These are phyloP conservation scores for Phaonia tiefii DNA, from an alignment of 2,888 invertebrate genomes.

Conservation along the genomic window DNA sequence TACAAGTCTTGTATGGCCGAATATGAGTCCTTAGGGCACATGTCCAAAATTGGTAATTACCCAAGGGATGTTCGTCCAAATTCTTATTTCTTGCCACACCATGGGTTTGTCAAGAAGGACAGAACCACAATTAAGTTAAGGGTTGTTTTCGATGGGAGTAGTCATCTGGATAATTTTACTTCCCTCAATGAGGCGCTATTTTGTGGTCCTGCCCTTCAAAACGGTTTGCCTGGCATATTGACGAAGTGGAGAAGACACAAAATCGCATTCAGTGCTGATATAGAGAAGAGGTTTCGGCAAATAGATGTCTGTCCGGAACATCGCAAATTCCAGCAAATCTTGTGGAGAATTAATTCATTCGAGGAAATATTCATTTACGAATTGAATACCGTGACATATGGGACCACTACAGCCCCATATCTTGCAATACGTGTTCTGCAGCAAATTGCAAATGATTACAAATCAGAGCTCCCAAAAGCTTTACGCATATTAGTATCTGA, in stretches of 20 bases:
- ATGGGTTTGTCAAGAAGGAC: constrained; percentile 53
- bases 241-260: too few relatives aligned
- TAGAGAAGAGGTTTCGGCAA: too few relatives aligned
- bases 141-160: constrained; percentile 55
- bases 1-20: constrained; percentile 41
- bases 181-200: constrained; percentile 54
- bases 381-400: constrained; percentile 57
- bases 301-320: too few relatives aligned
- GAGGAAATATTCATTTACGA: constrained; percentile 54
- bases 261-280: too few relatives aligned
- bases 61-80: constrained; percentile 2
- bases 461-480: constrained; percentile 25
- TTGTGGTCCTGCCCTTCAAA: constrained; percentile 46
- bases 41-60: constrained; percentile 46
- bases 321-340: constrained; percentile 52
- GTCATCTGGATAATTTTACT: not conserved
- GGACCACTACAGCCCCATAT: too few relatives aligned
- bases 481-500: constrained; percentile 35
- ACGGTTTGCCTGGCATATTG: constrained; percentile 55
- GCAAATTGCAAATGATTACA: constrained; percentile 49
- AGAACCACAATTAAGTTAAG: too few relatives aligned
- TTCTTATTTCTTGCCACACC: constrained; percentile 52
- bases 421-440: constrained; percentile 47
- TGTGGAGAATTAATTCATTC: constrained; percentile 39
- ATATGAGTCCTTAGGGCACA: constrained; percentile 47